phyloP scores from a whole-genome alignment of 2,888 invertebrate species.

The Leuctra nigra region DNA sequence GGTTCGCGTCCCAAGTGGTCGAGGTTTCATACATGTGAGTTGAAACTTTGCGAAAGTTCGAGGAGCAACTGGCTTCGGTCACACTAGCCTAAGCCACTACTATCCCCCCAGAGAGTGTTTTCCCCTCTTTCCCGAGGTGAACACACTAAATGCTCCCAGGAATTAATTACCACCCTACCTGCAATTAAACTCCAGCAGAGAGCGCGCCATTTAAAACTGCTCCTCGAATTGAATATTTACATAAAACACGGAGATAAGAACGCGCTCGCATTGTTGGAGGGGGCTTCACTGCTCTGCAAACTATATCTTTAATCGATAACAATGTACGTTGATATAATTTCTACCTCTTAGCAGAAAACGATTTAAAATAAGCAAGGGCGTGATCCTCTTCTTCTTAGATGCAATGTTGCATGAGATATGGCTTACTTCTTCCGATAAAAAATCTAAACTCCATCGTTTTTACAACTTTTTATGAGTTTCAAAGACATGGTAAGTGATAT shows the following conservation, averaged over 20 bases:
- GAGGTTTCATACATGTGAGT: background rate
- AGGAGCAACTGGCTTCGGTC: background rate
- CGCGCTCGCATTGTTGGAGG: no score
- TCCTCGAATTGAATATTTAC: conserved; percentile 5
- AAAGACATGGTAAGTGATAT: conserved; percentile 7
- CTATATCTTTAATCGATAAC: no score
- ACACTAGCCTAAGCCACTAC: background rate
- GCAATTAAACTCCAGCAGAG: conserved; percentile 6
- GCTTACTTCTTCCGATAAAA: no score
- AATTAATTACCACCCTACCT: conserved; percentile 14
- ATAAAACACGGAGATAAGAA: background rate
- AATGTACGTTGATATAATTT: no score
- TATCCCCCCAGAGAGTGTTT: background rate
- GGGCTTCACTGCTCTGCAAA: no score
- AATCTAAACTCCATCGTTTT: background rate
- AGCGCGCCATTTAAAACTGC: background rate
- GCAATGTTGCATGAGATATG: no score
- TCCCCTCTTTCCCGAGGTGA: background rate
- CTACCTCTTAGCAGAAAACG: no score
- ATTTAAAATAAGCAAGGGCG: no score
- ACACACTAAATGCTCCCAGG: conserved; percentile 12
- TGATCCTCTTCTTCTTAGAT: no score
- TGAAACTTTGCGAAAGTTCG: conserved; percentile 3
- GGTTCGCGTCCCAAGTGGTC: background rate
- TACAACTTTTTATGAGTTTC: conserved; percentile 7